These are phyloP conservation scores for Helogale parvula DNA, from an alignment of 2,113 vertebrate species.

Conservation along the genomic window DNA sequence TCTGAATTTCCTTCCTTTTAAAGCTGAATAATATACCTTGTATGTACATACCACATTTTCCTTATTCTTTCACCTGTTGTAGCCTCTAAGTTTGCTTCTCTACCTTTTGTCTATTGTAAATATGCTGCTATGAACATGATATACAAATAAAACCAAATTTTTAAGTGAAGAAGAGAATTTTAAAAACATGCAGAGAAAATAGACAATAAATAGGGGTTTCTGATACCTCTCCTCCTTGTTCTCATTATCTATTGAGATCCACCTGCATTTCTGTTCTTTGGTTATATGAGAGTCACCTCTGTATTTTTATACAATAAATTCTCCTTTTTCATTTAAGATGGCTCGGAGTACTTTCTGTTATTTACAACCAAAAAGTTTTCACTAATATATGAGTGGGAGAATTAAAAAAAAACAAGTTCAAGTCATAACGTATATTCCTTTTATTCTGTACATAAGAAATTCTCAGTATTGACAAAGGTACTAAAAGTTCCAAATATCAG, in stretches of 20 bases:
- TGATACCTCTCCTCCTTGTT: background rate
- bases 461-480: background rate
- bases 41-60: background rate
- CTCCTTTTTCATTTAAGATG: background rate
- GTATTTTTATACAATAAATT: background rate
- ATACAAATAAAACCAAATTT: background rate
- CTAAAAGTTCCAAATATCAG: background rate
- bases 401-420: slow-evolving; percentile 27
- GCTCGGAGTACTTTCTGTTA: background rate
- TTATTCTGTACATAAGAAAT: slow-evolving; percentile 20
- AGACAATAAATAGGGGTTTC: background rate
- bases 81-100: background rate
- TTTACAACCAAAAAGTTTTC: background rate
- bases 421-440: slow-evolving; percentile 19
- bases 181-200: background rate
- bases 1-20: background rate
- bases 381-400: background rate
- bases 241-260: background rate
- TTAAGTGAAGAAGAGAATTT: background rate
- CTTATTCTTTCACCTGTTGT: background rate
- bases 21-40: background rate
- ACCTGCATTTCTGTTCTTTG: background rate
- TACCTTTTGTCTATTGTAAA: background rate
- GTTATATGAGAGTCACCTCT: background rate
- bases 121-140: background rate